These are phyloP conservation scores for Aspidapion aeneum DNA, from an alignment of 2,888 invertebrate species.

Conservation along the genomic window DNA sequence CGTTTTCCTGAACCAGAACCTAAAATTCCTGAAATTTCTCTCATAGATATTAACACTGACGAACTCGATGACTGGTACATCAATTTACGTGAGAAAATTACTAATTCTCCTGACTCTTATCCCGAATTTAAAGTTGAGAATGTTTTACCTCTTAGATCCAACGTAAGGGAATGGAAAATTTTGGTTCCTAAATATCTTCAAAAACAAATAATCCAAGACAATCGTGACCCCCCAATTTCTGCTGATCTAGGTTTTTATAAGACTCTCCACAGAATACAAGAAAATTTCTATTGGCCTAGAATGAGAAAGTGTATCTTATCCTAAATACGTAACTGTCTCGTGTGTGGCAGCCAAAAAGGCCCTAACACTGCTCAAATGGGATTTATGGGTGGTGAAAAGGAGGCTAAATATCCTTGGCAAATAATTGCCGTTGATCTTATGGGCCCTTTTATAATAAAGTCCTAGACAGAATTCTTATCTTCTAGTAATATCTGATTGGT, in stretches of 20 bases:
- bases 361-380: constrained; percentile 24
- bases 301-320: constrained; percentile 20
- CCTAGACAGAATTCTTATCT: constrained; percentile 13
- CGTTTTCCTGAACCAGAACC: too few species aligned
- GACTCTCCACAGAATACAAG: constrained; percentile 19
- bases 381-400: constrained; percentile 20
- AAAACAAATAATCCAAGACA: constrained; percentile 9
- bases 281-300: constrained; percentile 22
- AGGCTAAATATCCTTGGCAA: constrained; percentile 15
- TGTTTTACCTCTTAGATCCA: neutral
- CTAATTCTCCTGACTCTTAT: neutral
- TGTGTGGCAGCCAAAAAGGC: constrained; percentile 15
- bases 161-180: constrained; percentile 24
- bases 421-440: constrained; percentile 18
- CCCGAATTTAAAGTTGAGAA: neutral
- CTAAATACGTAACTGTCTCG: constrained; percentile 21
- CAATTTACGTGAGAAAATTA: too few species aligned
- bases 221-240: constrained; percentile 12
- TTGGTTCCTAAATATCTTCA: constrained; percentile 22
- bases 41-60: too few species aligned
- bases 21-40: too few species aligned
- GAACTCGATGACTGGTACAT: too few species aligned
- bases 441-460: constrained; percentile 8
- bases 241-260: constrained; percentile 27
- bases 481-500: constrained; percentile 19